Evolutionary conservation across 2,888 invertebrate genomes (phyloP).

Genomic region (Rosalia funebris): DNA sequence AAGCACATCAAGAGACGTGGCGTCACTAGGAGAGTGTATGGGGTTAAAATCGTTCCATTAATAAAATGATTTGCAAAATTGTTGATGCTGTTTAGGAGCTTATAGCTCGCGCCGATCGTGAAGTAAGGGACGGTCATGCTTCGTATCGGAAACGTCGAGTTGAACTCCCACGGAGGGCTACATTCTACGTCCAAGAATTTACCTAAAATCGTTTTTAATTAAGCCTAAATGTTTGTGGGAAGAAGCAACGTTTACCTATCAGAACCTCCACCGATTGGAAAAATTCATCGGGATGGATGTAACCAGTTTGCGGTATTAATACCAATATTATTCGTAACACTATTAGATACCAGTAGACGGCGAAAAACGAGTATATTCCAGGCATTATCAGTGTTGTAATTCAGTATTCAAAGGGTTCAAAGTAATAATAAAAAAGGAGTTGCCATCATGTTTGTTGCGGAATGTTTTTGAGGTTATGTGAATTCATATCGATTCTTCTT

Average conservation of each 20-base stretch:
- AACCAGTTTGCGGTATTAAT: conserved; percentile 85
- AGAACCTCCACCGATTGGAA: conserved; percentile 92
- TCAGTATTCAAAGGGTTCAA: too few relatives aligned
- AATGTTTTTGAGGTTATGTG: too few relatives aligned
- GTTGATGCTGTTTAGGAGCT: conserved; percentile 71
- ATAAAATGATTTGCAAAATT: conserved; percentile 70
- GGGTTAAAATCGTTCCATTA: conserved; percentile 70
- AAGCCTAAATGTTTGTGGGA: not conserved
- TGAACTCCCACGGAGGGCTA: conserved; percentile 90
- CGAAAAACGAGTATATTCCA: not conserved
- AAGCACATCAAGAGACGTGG: conserved; percentile 82
- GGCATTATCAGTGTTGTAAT: too few relatives aligned
- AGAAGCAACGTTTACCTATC: conserved; percentile 73
- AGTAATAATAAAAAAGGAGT: too few relatives aligned
- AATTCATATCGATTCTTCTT: too few relatives aligned
- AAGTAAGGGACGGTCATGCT: conserved; percentile 83
- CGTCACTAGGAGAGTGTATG: conserved; percentile 78
- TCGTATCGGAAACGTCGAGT: conserved; percentile 82
- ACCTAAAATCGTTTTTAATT: conserved; percentile 70
- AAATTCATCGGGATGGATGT: conserved; percentile 96
- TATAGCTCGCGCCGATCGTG: conserved; percentile 77
- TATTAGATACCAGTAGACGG: conserved; percentile 70
- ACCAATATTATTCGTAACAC: conserved; percentile 74
- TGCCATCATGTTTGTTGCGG: too few relatives aligned
- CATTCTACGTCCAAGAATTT: conserved; percentile 83